phyloP scores from a whole-genome alignment of 2,888 invertebrate species.

The Bursaphelenchus okinawaensis region DNA sequence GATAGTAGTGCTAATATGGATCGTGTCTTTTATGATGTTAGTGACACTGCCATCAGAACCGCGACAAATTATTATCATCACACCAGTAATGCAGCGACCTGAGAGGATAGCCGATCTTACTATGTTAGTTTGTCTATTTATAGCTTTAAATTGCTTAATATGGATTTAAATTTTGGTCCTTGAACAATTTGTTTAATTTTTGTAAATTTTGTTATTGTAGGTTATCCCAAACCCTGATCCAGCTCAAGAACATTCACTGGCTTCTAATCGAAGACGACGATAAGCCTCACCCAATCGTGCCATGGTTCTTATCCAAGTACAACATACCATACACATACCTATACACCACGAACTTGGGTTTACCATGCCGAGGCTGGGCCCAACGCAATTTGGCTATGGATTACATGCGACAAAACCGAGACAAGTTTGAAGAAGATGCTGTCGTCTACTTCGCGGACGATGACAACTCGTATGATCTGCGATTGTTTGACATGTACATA shows the following conservation, averaged over 20 bases:
- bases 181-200: no score
- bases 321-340: not conserved
- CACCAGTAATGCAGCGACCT: not conserved
- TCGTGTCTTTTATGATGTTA: not conserved
- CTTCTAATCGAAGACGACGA: conserved; percentile 41
- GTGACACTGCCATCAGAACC: not conserved
- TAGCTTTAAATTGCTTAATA: no score
- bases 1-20: not conserved
- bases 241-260: conserved; percentile 40
- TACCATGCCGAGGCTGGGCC: conserved; percentile 18
- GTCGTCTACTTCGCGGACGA: conserved; percentile 22
- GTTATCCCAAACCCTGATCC: conserved; percentile 39
- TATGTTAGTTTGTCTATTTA: not conserved
- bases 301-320: conserved; percentile 27
- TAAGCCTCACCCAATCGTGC: conserved; percentile 31
- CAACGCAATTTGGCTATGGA: conserved; percentile 20
- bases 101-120: not conserved
- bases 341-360: not conserved
- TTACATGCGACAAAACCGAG: conserved; percentile 8
- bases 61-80: not conserved
- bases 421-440: conserved; percentile 1
- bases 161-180: not conserved
- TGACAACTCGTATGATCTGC: conserved; percentile 21
- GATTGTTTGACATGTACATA: conserved; percentile 18
- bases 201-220: no score